Evolutionary conservation across 1,140 invertebrate genomes (phyloP).

Genomic region (Drosophila kurseongensis): DNA sequence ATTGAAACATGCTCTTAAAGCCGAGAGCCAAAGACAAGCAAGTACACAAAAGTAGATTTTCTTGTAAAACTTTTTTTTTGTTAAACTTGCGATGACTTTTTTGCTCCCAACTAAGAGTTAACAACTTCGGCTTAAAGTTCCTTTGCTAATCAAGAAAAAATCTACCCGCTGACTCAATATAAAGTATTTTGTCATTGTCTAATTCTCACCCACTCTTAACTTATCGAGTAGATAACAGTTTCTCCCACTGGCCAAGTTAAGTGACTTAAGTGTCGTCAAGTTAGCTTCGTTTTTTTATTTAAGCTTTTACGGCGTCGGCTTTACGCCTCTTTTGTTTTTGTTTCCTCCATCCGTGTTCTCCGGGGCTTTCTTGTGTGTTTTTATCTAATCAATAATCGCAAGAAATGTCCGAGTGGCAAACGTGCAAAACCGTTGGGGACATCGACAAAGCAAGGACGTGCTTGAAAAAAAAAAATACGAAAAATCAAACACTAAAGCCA

Average conservation of each 20-base stretch:
- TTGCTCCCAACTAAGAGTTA: no score
- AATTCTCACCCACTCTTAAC: slow-evolving; percentile 49
- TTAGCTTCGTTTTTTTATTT: slow-evolving; percentile 41
- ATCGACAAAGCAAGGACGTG: slow-evolving; percentile 65
- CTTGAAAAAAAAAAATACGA: slow-evolving; percentile 30
- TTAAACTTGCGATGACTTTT: no score
- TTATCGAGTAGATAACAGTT: slow-evolving; percentile 33
- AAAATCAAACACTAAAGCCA: slow-evolving; percentile 48
- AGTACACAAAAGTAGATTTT: no score
- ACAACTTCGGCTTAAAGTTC: neutral
- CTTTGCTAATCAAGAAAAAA: slow-evolving; percentile 25
- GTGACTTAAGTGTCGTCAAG: slow-evolving; percentile 77
- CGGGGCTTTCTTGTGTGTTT: slow-evolving; percentile 28
- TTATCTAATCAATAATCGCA: slow-evolving; percentile 81
- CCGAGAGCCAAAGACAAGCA: no score
- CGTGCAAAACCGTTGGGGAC: slow-evolving; percentile 78
- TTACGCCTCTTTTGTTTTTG: slow-evolving; percentile 57
- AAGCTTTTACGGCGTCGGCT: slow-evolving; percentile 41
- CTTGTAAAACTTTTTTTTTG: no score
- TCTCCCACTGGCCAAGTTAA: slow-evolving; percentile 70
- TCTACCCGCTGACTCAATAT: slow-evolving; percentile 9
- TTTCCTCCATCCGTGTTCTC: slow-evolving; percentile 1
- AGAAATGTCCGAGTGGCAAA: slow-evolving; percentile 80
- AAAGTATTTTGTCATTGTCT: slow-evolving; percentile 39
- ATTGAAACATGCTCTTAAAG: no score